phyloP scores from a whole-genome alignment of 1,140 invertebrate species.

The Pseudoatta argentina region DNA sequence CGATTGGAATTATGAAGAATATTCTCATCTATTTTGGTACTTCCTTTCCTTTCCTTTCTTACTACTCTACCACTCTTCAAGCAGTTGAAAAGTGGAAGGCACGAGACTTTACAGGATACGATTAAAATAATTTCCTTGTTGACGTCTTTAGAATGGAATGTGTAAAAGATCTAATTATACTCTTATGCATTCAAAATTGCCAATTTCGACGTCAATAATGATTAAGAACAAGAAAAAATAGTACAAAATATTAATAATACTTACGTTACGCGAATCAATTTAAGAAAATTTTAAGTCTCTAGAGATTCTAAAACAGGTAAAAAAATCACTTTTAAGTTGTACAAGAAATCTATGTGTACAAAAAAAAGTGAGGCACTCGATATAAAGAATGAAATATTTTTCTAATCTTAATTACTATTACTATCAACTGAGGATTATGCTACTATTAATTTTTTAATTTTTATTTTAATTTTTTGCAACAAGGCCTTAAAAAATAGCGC shows the following conservation, averaged over 20 bases:
- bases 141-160: background rate
- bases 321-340: background rate
- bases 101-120: background rate
- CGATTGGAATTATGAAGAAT: constrained; percentile 38
- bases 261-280: background rate
- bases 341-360: background rate
- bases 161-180: background rate
- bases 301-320: background rate
- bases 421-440: background rate
- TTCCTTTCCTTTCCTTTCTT: constrained; percentile 34
- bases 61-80: background rate
- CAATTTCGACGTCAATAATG: background rate
- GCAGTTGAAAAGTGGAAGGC: constrained; percentile 14
- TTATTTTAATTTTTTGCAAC: background rate
- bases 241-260: background rate
- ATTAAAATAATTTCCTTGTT: constrained; percentile 13
- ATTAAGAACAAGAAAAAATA: background rate
- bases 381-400: background rate
- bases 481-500: background rate
- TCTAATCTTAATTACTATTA: background rate
- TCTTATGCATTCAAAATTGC: background rate
- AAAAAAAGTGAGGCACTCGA: background rate
- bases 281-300: background rate
- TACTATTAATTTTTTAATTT: background rate
- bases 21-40: constrained; percentile 36